Conservation (phyloP, 2,888 invertebrate species). For the Ecliptopera silaceata region DNA sequence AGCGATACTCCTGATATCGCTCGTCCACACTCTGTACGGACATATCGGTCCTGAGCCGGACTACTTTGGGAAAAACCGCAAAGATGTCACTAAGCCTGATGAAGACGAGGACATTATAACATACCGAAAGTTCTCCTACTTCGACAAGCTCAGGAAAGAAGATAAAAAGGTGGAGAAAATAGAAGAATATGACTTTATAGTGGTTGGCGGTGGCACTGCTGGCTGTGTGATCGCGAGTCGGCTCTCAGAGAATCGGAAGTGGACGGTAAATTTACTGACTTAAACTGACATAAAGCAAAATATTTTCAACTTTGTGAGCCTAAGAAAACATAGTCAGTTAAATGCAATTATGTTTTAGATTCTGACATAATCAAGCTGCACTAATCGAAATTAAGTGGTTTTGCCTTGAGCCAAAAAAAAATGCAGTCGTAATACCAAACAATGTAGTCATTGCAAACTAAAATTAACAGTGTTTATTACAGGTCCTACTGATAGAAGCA, state of each 20-base stretch:
- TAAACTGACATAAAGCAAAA: neutral
- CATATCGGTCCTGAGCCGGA: constrained; percentile 67
- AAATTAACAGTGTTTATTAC: neutral
- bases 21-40: constrained; percentile 73
- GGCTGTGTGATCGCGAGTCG: constrained; percentile 74
- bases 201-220: constrained; percentile 74
- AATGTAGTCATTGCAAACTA: neutral
- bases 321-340: too few species aligned
- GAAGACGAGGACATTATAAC: constrained; percentile 20
- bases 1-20: constrained; percentile 69
- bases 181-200: constrained; percentile 65
- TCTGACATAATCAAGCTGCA: too few species aligned
- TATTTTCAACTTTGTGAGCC: too few species aligned
- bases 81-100: constrained; percentile 4
- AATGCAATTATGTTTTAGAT: too few species aligned
- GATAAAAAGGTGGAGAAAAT: constrained; percentile 28
- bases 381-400: too few species aligned
- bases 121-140: constrained; percentile 37
- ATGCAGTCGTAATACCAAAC: too few species aligned
- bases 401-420: too few species aligned
- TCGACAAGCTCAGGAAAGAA: constrained; percentile 34
- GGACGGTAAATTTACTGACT: constrained; percentile 56
- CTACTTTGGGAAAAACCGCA: constrained; percentile 58
- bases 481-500: constrained; percentile 71
- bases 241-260: constrained; percentile 70